Percentiles rank a stretch among this genome's conserved stretches.
Conservation (phyloP, 2,113 vertebrate genomes). For the Salminus brasiliensis region DNA sequence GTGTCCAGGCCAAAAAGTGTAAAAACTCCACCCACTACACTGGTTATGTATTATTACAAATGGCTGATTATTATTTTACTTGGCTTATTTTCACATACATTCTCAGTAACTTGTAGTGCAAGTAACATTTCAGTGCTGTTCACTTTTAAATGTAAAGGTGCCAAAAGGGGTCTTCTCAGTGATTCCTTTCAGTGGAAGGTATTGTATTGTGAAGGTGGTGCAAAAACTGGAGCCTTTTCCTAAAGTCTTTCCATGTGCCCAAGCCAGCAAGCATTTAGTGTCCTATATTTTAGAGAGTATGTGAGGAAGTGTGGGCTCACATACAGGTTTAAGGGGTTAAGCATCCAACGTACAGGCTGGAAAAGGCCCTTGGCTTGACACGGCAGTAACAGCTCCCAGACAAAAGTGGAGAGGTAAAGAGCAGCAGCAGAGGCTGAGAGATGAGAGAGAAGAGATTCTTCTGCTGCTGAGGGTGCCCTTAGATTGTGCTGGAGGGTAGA, state of each 20-base stretch:
- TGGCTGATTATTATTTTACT: too few species aligned
- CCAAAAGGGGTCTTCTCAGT: too few species aligned
- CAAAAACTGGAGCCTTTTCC: too few species aligned
- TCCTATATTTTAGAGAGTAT: not conserved
- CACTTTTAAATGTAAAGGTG: too few species aligned
- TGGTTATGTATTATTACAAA: too few species aligned
- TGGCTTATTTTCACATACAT: too few species aligned
- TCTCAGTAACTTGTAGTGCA: too few species aligned
- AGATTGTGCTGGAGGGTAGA: conserved; percentile 16
- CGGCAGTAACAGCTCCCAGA: conserved; percentile 9
- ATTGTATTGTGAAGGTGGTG: too few species aligned
- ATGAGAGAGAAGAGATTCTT: conserved; percentile 22
- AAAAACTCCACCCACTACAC: too few species aligned
- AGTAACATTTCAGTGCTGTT: too few species aligned
- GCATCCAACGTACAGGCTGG: not conserved
- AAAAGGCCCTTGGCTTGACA: conserved; percentile 19
- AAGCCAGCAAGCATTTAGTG: not conserved
- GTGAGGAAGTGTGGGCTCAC: not conserved
- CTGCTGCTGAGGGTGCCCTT: conserved; percentile 10
- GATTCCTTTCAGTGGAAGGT: too few species aligned
- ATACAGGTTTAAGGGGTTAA: conserved; percentile 1
- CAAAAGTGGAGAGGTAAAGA: conserved; percentile 25
- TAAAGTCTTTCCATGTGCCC: not conserved
- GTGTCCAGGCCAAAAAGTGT: too few species aligned
- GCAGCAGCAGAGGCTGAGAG: not conserved